Evolutionary conservation across 2,888 invertebrate genomes (phyloP).

Genomic region (Pyrrhia umbra): DNA sequence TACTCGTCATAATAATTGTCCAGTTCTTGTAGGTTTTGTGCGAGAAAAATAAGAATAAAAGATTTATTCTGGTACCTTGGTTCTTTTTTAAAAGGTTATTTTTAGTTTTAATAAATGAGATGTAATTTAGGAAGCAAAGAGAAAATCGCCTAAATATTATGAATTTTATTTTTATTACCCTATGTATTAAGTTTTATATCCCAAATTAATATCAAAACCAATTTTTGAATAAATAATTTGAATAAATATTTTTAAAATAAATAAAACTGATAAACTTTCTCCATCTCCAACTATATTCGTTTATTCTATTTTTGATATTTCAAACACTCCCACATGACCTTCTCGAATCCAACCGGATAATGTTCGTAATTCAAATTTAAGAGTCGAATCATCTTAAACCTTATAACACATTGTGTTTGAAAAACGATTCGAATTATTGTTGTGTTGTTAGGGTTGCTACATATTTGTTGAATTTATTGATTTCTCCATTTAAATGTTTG

Average conservation of each 20-base stretch:
- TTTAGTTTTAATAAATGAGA: neutral
- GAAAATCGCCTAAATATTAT: neutral
- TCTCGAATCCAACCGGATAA: conserved; percentile 50
- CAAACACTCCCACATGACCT: conserved; percentile 60
- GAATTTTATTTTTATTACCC: conserved; percentile 16
- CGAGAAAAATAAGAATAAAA: neutral
- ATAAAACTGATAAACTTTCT: conserved; percentile 42
- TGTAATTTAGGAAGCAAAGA: neutral
- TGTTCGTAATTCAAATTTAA: conserved; percentile 55
- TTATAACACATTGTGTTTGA: conserved; percentile 53
- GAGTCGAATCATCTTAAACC: conserved; percentile 50
- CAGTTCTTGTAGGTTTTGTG: neutral
- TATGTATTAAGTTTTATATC: too few species aligned
- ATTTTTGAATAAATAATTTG: too few species aligned
- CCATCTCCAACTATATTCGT: conserved; percentile 24
- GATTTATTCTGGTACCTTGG: neutral
- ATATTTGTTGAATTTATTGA: too few species aligned
- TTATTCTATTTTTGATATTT: conserved; percentile 48
- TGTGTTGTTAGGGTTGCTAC: conserved; percentile 44
- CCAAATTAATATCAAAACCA: too few species aligned
- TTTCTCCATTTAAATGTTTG: too few species aligned
- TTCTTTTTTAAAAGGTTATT: too few species aligned
- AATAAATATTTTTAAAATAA: neutral
- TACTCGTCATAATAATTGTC: neutral
- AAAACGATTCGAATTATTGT: conserved; percentile 43